phyloP scores from a whole-genome alignment of 1,140 invertebrate genomes.

The Drosophila micromelanica region DNA sequence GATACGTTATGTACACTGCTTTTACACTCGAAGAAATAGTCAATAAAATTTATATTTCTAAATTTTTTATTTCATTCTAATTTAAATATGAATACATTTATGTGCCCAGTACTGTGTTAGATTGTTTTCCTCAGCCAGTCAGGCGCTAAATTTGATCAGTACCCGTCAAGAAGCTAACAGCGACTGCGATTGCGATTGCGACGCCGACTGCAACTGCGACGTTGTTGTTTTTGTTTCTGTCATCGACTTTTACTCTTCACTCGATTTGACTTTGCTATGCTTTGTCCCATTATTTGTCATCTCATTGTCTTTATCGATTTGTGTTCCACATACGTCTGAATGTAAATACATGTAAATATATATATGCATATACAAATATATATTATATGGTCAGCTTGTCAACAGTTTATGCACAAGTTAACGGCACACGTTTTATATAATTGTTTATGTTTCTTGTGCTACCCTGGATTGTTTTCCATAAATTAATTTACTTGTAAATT shows the following conservation, averaged over 20 bases:
- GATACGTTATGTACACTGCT: background rate
- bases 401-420: background rate
- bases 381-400: background rate
- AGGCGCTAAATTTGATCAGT: background rate
- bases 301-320: slow-evolving; percentile 40
- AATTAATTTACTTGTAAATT: too few species aligned
- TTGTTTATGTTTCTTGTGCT: too few species aligned
- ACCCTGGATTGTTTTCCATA: too few species aligned
- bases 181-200: background rate
- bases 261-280: slow-evolving; percentile 14
- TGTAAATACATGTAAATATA: background rate
- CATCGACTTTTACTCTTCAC: background rate
- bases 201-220: background rate
- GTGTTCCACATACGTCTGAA: background rate
- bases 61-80: too few species aligned
- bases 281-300: slow-evolving; percentile 40
- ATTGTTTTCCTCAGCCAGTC: background rate
- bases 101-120: too few species aligned
- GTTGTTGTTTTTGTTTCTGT: background rate
- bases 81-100: too few species aligned
- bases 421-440: background rate
- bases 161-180: slow-evolving; percentile 1
- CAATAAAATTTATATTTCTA: too few species aligned
- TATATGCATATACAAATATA: background rate
- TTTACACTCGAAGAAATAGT: too few species aligned